These are phyloP conservation scores for Drosophila ogumai DNA, from an alignment of 1,140 invertebrate genomes.

Conservation along the genomic window DNA sequence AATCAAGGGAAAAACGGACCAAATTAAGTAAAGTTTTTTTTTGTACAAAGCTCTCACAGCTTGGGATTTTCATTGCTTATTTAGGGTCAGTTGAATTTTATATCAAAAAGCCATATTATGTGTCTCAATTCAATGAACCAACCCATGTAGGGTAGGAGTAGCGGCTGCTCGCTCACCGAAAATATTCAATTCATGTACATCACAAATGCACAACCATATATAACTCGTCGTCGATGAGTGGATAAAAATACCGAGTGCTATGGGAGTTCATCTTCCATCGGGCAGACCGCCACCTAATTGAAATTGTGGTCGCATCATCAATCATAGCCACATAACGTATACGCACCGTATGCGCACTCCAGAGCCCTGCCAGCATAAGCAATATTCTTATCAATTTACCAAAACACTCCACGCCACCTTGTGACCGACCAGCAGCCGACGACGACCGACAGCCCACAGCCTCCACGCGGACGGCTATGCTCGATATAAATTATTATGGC, in stretches of 20 bases:
- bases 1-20: constrained; percentile 28
- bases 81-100: background rate
- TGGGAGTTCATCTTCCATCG: constrained; percentile 38
- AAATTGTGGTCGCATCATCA: constrained; percentile 72
- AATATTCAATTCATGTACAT: constrained; percentile 39
- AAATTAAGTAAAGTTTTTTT: constrained; percentile 8
- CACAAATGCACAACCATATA: constrained; percentile 26
- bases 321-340: constrained; percentile 59
- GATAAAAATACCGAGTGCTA: constrained; percentile 32
- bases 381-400: constrained; percentile 73
- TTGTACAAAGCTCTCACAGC: background rate
- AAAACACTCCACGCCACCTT: constrained; percentile 51
- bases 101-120: background rate
- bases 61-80: too few species aligned
- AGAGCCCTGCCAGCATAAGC: constrained; percentile 54
- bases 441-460: constrained; percentile 2
- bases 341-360: constrained; percentile 55
- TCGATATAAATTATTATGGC: constrained; percentile 76
- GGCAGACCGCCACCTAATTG: constrained; percentile 64
- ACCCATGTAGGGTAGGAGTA: background rate
- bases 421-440: constrained; percentile 5
- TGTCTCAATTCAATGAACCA: constrained; percentile 4
- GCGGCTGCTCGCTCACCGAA: background rate
- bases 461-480: constrained; percentile 16
- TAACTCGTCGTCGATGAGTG: constrained; percentile 37